A percentile compares a stretch with the other conserved stretches of the same genome.
These are phyloP conservation scores for Cassiopea xamachana DNA, from an alignment of 30 jellyfish, hydroid and myxozoan genomes.

Conservation along the genomic window DNA sequence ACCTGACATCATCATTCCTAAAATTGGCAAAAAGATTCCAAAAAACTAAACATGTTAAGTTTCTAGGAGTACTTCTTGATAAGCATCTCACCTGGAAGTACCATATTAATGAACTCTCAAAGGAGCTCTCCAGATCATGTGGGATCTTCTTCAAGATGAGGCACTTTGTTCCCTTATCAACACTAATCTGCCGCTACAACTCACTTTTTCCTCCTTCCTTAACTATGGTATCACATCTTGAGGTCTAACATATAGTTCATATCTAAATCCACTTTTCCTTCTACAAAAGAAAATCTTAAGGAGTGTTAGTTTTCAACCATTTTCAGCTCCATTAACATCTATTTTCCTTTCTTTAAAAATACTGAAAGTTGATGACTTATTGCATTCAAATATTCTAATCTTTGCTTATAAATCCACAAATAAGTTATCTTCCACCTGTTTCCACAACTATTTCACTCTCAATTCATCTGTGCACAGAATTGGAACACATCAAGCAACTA, in stretches of 20 bases:
- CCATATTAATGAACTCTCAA: too few relatives aligned
- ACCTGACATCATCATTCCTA: too few relatives aligned
- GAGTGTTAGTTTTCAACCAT: slow-evolving; percentile 46
- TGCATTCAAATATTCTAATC: slow-evolving; percentile 28
- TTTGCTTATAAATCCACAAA: slow-evolving; percentile 20
- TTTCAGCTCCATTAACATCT: slow-evolving; percentile 41
- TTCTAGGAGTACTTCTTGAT: too few relatives aligned
- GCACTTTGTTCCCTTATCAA: too few relatives aligned
- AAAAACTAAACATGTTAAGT: too few relatives aligned
- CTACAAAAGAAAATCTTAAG: slow-evolving; percentile 40
- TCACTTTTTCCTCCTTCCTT: background rate
- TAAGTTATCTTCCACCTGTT: slow-evolving; percentile 38
- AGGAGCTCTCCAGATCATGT: too few relatives aligned
- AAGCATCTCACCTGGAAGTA: too few relatives aligned
- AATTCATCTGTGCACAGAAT: slow-evolving; percentile 35
- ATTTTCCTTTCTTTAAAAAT: background rate
- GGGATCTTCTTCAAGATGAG: too few relatives aligned
- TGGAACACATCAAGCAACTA: slow-evolving; percentile 51
- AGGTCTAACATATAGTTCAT: background rate
- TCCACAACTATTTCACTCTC: slow-evolving; percentile 25
- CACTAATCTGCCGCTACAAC: background rate
- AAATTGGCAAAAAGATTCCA: too few relatives aligned
- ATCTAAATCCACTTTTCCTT: slow-evolving; percentile 2
- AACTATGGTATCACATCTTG: slow-evolving; percentile 2
- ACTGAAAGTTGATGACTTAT: background rate